Percentiles rank a stretch among this genome's conserved stretches.
phyloP scores from a whole-genome alignment of 2,113 vertebrate species.

The Acanthochromis polyacanthus region DNA sequence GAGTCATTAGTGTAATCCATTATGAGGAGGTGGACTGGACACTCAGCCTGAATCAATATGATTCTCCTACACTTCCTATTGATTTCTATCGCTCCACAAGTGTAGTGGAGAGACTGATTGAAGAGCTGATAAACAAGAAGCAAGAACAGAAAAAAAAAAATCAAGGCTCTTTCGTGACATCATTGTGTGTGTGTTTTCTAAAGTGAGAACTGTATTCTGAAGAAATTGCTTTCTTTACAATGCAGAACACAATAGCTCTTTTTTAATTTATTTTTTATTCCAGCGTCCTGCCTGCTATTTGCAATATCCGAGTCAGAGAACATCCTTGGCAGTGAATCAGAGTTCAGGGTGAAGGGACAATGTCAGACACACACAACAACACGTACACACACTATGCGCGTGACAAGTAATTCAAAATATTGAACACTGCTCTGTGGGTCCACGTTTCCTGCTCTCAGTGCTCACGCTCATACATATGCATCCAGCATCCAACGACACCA shows the following conservation, averaged over 20 bases:
- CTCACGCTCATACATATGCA: slow-evolving; percentile 36
- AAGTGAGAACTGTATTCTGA: slow-evolving; percentile 4
- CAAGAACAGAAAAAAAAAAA: slow-evolving; percentile 15
- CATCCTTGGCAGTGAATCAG: slow-evolving; percentile 30
- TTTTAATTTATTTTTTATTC: slow-evolving; percentile 26
- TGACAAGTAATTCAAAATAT: slow-evolving; percentile 22
- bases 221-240: slow-evolving; percentile 45
- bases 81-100: slow-evolving; percentile 54
- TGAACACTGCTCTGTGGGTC: slow-evolving; percentile 2
- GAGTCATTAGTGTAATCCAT: slow-evolving; percentile 74
- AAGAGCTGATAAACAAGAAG: slow-evolving; percentile 59
- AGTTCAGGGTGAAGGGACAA: slow-evolving; percentile 39
- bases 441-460: slow-evolving; percentile 13
- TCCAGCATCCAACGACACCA: slow-evolving; percentile 30
- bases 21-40: slow-evolving; percentile 63
- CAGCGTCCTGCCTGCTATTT: slow-evolving; percentile 9
- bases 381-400: slow-evolving; percentile 5
- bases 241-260: slow-evolving; percentile 14
- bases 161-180: slow-evolving; percentile 36
- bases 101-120: slow-evolving; percentile 45
- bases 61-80: slow-evolving; percentile 69
- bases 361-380: slow-evolving; percentile 45
- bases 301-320: slow-evolving; percentile 33
- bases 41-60: slow-evolving; percentile 64
- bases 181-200: slow-evolving; percentile 20